These are phyloP conservation scores for Athetis lepigone DNA, from an alignment of 2,888 invertebrate species.

Conservation along the genomic window DNA sequence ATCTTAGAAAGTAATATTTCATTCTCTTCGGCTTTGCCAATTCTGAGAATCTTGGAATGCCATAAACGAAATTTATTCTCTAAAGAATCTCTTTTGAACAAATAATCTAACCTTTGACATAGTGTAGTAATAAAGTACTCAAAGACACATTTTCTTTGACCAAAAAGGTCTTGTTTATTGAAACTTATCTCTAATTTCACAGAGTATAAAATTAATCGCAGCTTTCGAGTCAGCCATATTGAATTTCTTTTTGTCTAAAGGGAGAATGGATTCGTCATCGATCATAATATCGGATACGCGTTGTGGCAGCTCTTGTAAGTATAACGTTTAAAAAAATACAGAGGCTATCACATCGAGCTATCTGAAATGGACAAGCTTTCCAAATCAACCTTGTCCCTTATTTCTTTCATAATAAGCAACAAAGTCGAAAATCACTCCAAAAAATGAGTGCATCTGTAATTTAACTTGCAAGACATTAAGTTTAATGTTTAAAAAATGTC, in stretches of 20 bases:
- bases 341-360: no score
- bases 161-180: slow-evolving; percentile 45
- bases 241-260: slow-evolving; percentile 53
- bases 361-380: no score
- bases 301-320: no score
- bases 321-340: no score
- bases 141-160: slow-evolving; percentile 27
- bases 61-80: slow-evolving; percentile 12
- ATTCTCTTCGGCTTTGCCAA: slow-evolving; percentile 2
- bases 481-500: no score
- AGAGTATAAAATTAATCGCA: slow-evolving; percentile 46
- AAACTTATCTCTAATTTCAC: slow-evolving; percentile 45
- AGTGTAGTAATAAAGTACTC: slow-evolving; percentile 20
- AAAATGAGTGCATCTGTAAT: no score
- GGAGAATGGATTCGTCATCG: slow-evolving; percentile 55
- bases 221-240: slow-evolving; percentile 56
- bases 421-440: background rate
- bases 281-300: slow-evolving; percentile 62
- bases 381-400: no score
- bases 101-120: slow-evolving; percentile 30
- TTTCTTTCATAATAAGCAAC: no score
- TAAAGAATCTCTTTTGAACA: slow-evolving; percentile 1
- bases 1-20: slow-evolving; percentile 15
- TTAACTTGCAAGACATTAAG: no score
- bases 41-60: background rate